phyloP scores from a whole-genome alignment of 2,797 vertebrate genomes.

The Cryptoprocta ferox region DNA sequence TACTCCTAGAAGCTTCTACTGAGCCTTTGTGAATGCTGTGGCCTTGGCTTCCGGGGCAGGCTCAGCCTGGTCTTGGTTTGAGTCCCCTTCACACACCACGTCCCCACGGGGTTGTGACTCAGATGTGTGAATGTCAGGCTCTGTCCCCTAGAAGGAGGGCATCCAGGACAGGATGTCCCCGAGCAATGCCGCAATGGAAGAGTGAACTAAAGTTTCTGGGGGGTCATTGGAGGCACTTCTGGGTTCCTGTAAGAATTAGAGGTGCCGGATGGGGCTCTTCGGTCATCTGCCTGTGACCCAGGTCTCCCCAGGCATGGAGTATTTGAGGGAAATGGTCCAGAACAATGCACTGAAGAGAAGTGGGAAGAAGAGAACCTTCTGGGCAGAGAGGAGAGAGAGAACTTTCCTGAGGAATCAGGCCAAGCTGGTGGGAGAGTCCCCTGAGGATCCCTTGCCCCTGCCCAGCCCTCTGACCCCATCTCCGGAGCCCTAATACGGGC shows the following conservation, averaged over 20 bases:
- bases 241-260: neutral
- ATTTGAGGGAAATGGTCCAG: neutral
- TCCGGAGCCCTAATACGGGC: neutral
- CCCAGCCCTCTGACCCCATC: neutral
- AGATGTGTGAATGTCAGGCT: neutral
- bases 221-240: neutral
- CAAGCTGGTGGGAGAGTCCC: neutral
- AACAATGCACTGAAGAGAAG: too few relatives aligned
- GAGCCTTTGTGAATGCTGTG: neutral
- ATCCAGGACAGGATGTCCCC: neutral
- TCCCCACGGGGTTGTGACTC: neutral
- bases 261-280: neutral
- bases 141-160: neutral
- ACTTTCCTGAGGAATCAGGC: neutral
- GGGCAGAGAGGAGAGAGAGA: neutral
- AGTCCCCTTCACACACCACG: neutral
- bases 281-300: neutral
- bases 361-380: too few relatives aligned
- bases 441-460: accelerated
- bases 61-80: neutral
- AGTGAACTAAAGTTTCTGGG: neutral
- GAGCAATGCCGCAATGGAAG: neutral
- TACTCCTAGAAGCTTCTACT: neutral
- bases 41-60: neutral
- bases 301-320: neutral